A percentile compares a stretch with the other conserved stretches of the same genome.
These are phyloP conservation scores for Proteles cristata DNA, from an alignment of 2,113 vertebrate species.

Conservation along the genomic window DNA sequence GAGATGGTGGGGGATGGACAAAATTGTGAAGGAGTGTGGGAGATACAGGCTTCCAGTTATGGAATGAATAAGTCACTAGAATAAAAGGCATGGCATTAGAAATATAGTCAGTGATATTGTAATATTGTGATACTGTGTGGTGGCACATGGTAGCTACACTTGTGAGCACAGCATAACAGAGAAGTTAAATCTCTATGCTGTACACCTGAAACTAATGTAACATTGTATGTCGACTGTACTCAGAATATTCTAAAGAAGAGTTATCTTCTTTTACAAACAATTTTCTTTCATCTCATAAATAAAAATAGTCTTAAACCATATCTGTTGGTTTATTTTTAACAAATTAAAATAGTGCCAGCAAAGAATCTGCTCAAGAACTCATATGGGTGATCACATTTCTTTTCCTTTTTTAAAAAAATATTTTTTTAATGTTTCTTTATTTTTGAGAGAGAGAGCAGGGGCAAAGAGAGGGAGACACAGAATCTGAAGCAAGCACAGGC, in stretches of 20 bases:
- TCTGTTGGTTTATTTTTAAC: constrained; percentile 19
- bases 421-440: too few relatives aligned
- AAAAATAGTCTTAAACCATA: not conserved
- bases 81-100: not conserved
- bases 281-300: not conserved
- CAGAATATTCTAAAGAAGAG: not conserved
- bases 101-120: not conserved
- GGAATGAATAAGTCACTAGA: not conserved
- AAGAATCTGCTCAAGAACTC: not conserved
- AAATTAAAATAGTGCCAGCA: not conserved
- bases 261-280: not conserved
- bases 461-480: too few relatives aligned
- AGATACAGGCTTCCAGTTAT: not conserved
- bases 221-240: not conserved
- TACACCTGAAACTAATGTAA: not conserved
- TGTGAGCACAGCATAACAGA: not conserved
- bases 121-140: not conserved
- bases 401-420: not conserved
- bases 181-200: not conserved
- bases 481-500: too few relatives aligned
- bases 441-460: too few relatives aligned
- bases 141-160: not conserved
- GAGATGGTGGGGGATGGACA: not conserved
- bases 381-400: not conserved
- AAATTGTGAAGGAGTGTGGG: not conserved